Evolutionary conservation across 2,797 vertebrate species (phyloP).

Genomic region (Sternarchorhynchus goeldii): DNA sequence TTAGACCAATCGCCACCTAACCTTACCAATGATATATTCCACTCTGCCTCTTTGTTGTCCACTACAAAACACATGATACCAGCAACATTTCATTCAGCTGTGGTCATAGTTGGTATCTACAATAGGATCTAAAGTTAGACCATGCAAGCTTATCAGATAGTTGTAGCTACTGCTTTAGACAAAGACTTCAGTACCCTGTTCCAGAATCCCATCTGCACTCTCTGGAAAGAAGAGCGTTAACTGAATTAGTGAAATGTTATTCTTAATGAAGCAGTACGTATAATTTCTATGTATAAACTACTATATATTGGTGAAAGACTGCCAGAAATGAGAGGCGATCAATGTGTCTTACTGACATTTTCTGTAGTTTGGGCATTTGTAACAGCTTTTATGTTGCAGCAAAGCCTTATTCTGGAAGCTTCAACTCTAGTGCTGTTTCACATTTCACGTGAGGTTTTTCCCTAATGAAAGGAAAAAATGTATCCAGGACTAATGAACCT

Average conservation of each 20-base stretch:
- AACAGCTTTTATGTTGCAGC: neutral
- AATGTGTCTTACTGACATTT: too few species aligned
- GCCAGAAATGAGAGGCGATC: neutral
- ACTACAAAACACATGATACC: conserved; percentile 48
- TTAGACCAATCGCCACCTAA: conserved; percentile 52
- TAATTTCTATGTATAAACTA: conserved; percentile 14
- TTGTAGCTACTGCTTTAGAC: conserved; percentile 2
- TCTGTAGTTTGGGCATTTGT: too few species aligned
- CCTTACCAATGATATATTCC: conserved; percentile 55
- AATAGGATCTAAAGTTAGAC: neutral
- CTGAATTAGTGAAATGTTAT: neutral
- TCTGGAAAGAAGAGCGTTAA: neutral
- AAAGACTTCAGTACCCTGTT: neutral
- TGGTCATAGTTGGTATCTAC: conserved; percentile 18
- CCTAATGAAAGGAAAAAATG: neutral
- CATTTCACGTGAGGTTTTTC: neutral
- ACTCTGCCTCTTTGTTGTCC: conserved; percentile 51
- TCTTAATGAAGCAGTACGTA: neutral
- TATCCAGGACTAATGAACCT: neutral
- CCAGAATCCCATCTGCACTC: neutral
- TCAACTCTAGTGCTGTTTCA: too few species aligned
- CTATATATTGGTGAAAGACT: conserved; percentile 9
- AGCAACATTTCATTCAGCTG: conserved; percentile 36
- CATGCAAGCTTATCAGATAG: neutral
- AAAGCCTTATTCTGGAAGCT: neutral